Evolutionary conservation across 2,797 vertebrate genomes (phyloP).

Genomic region (Propithecus perrieri): DNA sequence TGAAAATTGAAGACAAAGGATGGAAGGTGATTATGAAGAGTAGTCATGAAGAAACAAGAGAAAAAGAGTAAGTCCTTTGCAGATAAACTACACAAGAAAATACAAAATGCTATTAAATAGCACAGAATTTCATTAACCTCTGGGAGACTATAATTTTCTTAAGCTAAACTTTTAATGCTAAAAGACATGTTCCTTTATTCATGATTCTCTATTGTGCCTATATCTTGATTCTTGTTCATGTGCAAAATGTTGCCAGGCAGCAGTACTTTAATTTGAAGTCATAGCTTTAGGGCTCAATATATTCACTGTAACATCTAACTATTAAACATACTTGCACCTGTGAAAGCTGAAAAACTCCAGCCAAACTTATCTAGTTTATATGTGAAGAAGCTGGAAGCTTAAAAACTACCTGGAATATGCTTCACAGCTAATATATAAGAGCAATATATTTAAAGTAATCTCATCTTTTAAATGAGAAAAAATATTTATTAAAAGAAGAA

Average conservation of each 20-base stretch:
- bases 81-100: conserved; percentile 23
- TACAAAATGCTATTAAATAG: neutral
- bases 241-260: conserved; percentile 57
- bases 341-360: conserved; percentile 61
- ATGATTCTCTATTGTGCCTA: neutral
- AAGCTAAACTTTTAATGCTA: conserved; percentile 58
- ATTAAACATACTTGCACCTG: conserved; percentile 73
- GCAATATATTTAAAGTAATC: neutral
- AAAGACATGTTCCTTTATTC: neutral
- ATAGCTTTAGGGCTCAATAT: conserved; percentile 76
- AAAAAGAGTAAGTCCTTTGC: neutral
- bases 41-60: neutral
- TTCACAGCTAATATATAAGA: neutral
- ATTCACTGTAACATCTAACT: conserved; percentile 76
- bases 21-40: neutral
- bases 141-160: neutral
- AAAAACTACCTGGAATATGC: neutral
- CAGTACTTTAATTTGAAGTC: conserved; percentile 80
- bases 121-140: neutral
- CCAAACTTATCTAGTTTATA: neutral
- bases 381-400: conserved; percentile 43
- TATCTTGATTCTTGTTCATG: conserved; percentile 43
- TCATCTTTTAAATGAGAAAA: neutral
- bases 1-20: conserved; percentile 41
- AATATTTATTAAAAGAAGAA: neutral